Base-by-base conservation (phyloP, 2,113 vertebrate genomes). In the Grantiella picta region DNA sequence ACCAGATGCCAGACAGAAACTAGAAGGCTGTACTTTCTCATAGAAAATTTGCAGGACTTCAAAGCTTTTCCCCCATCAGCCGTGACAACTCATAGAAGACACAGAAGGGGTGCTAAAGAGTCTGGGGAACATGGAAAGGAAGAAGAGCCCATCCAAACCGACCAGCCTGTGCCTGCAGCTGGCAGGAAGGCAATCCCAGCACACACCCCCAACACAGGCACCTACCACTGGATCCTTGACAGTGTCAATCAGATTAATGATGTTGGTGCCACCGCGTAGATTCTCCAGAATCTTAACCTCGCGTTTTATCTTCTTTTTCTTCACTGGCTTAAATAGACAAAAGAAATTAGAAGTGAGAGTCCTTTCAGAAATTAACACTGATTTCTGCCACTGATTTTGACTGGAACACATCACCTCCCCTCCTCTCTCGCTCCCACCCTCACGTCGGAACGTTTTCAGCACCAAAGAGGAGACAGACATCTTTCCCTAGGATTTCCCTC, bases 251-350 rank as follows among this genome's bases (percentile, higher is more conserved):
- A 99, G 98, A 33, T 99, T 99, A 97, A 99, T 99, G 96, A 99
- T 99, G 98, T 99, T 99, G 98, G 99, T 99, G 97, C 99, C 99
- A 83, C 99, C 99, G 44, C 99, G 98, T 63, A 99, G 97, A 94
- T 99, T 99, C 97, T 99, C 99, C 98, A 99, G 98, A 96, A 99
- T 99, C 97, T 99, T 99, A 96, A 99, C 99, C 97, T 99, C 99
- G 13, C 99, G 98, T 97, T 99, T 99, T 98, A 99, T 99, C 98
- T 99, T 99, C 98, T 99, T 99, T 98, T 99, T 99, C 98, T 99
- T 99, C 97, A 99, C 99, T 90, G 99, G 99, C 99, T 99, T 98
- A 91, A 98, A 97, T 98, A 98, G 96, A 98, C 85, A 98, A 98
- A 90, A 97, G 95, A 95, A 98, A 98, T 96, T 70, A 97, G 79